These are phyloP conservation scores for Nephila pilipes DNA, from an alignment of 1,140 invertebrate genomes.

Conservation along the genomic window DNA sequence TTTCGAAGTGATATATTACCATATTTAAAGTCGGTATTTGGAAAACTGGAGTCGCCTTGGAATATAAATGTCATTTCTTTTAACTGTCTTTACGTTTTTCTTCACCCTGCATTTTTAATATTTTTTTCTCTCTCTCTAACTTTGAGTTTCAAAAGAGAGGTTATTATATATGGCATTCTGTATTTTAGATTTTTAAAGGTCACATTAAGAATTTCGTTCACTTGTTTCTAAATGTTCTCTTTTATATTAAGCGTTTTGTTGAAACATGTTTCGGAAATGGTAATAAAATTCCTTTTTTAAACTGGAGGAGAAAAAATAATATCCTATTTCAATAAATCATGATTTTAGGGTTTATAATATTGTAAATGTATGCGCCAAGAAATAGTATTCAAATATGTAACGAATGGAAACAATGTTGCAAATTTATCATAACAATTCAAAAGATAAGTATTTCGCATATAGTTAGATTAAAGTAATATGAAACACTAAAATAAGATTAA, in stretches of 20 bases:
- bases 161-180: not conserved
- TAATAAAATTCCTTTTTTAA: not conserved
- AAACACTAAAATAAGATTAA: no score
- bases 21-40: conserved; percentile 54
- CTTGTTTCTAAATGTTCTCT: not conserved
- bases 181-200: not conserved
- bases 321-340: no score
- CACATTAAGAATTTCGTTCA: not conserved
- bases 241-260: conserved; percentile 8
- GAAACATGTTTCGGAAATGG: not conserved
- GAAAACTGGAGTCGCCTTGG: not conserved
- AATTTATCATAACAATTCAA: no score
- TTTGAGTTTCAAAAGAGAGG: not conserved
- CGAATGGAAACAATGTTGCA: no score
- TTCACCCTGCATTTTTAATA: not conserved
- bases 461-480: no score
- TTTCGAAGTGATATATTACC: conserved; percentile 61
- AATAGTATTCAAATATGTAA: no score
- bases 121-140: not conserved
- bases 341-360: no score
- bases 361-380: no score
- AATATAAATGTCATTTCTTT: conserved; percentile 33
- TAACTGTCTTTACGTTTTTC: not conserved
- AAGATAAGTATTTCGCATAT: no score
- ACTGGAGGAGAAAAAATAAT: no score